Evolutionary conservation across 2,888 invertebrate genomes (phyloP), one percentile per base, ranked within the genome.

Genomic region (Philhelius pedissequus): DNA sequence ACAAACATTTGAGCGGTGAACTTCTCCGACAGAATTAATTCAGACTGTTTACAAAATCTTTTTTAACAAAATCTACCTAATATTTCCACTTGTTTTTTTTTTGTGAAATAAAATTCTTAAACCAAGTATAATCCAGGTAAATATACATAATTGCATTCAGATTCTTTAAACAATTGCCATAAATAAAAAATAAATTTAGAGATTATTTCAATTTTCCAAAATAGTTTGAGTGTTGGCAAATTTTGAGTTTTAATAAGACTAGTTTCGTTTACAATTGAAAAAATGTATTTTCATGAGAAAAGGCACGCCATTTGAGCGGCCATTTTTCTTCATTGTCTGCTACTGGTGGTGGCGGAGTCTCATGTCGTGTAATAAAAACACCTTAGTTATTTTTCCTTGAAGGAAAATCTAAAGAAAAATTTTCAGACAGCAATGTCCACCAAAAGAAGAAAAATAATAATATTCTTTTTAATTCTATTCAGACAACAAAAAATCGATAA

Each of bases 261-360:
- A 40, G 25, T 40, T 38, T 48, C 48, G 40, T 40, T 40, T 56
- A 20, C 35, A 13, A 20, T 54, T 15, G 9, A 38, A 58, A 11
- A 30, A 43, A 64, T 83, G 56, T 74, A 69, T 48, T 56, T 45
- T 22, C 38, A 20, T 69, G 62, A 40, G 25, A 48, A 75, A 80
- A 84, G 84, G 84, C 75, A 84, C 84, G 84, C 84, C 84, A 84
- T 75, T 80, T 84, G 84, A 68, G 80, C 84, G 80, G 84, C 84
- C 84, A 84, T 84, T 75, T 84, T 84, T 84, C 40, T 43, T 68
- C 75, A 84, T 84, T 84, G 84, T 84, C 75, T 80, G 40, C 11
- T 56, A 18, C 20, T 35, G 8, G 75, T 20, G 80, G 71, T 35
- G 8, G 75, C 25, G 80, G 71, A 80, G 79, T 60, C 75, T 76